Base-by-base conservation (phyloP, 2,888 invertebrate genomes). In the Eristalis pertinax region DNA sequence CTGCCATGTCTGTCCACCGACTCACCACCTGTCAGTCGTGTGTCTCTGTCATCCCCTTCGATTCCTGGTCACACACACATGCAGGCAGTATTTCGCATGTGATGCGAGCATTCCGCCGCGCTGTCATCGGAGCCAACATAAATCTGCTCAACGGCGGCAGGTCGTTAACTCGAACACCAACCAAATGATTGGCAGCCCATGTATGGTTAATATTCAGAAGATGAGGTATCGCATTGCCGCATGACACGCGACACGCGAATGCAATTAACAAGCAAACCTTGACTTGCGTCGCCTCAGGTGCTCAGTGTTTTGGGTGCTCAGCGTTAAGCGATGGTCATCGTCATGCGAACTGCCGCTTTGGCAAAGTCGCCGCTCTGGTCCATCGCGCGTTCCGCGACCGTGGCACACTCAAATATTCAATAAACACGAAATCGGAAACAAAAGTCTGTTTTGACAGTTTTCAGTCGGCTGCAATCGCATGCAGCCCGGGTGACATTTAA, bases 191-290 rank as follows among this genome's bases (percentile, higher is more conserved):
- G 70, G 4, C 38, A 41, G 65, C 60, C 56, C 24, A 11, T 35
- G 24, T 38, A 58, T 15, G 70, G 60, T 70, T 60, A 60, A 35
- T 38, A 70, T 60, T 60, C 70, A 70, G 38, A 38, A 24, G 60
- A 70, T 26, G 38, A 26, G 15, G 24, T 50, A 50, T 29, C 26
- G 29, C 67, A 50, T n/a, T 68, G 67, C 50, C 10, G 29, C 68
- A 56, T 15, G 32, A 29, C 56, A 68, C 68, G 43, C 50, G 35
- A 58, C 22, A 32, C 32, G 32, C 32, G 50, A 50, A n/a, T 32
- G 56, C 43, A 43, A 43, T 43, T n/a, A 43, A 19, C 4, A 4
- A n/a, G 10, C 43, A 43, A 43, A 19, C 43, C 50, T 50, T 50
- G 50, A 50, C 50, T 5, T 19, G 19, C 50, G 50, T 5, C 1